Evolutionary conservation across 2,888 invertebrate genomes (phyloP), one percentile per base, ranked within the genome.

Genomic region (Noctua fimbriata): DNA sequence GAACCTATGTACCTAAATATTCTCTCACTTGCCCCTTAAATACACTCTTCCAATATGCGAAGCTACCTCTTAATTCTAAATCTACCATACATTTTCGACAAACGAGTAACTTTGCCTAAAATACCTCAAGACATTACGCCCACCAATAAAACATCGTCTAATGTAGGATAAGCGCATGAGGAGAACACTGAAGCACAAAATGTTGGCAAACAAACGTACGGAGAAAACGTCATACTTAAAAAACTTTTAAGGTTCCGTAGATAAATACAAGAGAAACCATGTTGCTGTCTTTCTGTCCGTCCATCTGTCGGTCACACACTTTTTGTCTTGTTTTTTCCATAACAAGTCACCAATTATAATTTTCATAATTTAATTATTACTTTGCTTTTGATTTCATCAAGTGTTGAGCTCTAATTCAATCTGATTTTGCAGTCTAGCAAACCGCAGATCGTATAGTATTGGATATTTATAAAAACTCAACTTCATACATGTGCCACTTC

Each of bases 121-220:
- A 83, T 82, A 77, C 70, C 60, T 63, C 67, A 55, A 63, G 52
- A 55, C 32, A 55, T 63, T 76, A 70, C 41, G 44, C 16, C 49
- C 32, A 49, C 28, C 73, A 73, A 86, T 84, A 82, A 77, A 84
- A 82, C 63, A 82, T 77, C 36, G 41, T 63, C n/a, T 83, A 72
- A 76, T 71, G 72, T 47, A 52, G 32, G 74, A 73, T 83, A 83
- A 76, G 55, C 66, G 74, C 24, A 75, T 16, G 66, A 83, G 75
- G 84, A 78, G 78, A 70, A 70, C 55, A 58, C 73, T 58, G 71
- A 71, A 67, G 47, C 52, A 69, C 70, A 69, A 79, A 75, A 73
- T 67, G 28, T 75, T 76, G 47, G 28, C 71, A 73, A 76, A 77
- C 74, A 78, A 78, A 70, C 32, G 36, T 44, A 73, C 44, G 32